Evolutionary conservation across 1,140 invertebrate genomes (phyloP).

Genomic region (Apis florea): DNA sequence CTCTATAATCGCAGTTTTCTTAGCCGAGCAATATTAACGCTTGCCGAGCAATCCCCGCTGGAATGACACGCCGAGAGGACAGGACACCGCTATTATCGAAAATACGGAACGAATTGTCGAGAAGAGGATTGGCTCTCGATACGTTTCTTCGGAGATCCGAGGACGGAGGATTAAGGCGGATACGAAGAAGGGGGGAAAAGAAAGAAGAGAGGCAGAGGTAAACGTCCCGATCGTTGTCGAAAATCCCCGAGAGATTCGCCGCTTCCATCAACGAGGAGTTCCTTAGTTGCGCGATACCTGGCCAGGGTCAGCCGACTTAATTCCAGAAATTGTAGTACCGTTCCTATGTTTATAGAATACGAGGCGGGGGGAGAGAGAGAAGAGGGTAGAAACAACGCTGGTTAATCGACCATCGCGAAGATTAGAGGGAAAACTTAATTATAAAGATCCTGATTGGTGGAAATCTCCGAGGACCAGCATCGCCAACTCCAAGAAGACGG

Average conservation of each 20-base stretch:
- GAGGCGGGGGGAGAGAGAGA: neutral
- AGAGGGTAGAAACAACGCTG: slow-evolving; percentile 48
- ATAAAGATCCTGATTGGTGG: slow-evolving; percentile 74
- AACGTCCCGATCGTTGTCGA: slow-evolving; percentile 57
- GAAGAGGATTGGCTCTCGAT: slow-evolving; percentile 18
- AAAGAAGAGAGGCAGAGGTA: slow-evolving; percentile 7
- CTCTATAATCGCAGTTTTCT: too few species aligned
- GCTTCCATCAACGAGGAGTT: slow-evolving; percentile 36
- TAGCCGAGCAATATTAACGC: neutral
- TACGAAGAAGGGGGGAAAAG: slow-evolving; percentile 23
- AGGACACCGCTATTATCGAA: slow-evolving; percentile 18
- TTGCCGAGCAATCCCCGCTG: slow-evolving; percentile 4
- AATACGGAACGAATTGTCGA: neutral
- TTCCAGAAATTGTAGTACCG: slow-evolving; percentile 68
- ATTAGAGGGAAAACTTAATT: slow-evolving; percentile 75
- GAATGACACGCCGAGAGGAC: neutral
- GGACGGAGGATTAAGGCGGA: slow-evolving; percentile 5
- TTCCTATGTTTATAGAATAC: slow-evolving; percentile 68
- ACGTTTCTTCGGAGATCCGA: neutral
- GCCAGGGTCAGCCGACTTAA: slow-evolving; percentile 51
- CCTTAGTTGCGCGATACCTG: slow-evolving; percentile 20
- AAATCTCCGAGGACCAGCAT: slow-evolving; percentile 65
- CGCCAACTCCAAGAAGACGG: slow-evolving; percentile 29
- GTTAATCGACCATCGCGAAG: slow-evolving; percentile 70
- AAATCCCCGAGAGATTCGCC: slow-evolving; percentile 53